Evolutionary conservation across 1,140 invertebrate species (phyloP), one percentile per base, ranked within the genome.

Genomic region (Centruroides sculpturatus): DNA sequence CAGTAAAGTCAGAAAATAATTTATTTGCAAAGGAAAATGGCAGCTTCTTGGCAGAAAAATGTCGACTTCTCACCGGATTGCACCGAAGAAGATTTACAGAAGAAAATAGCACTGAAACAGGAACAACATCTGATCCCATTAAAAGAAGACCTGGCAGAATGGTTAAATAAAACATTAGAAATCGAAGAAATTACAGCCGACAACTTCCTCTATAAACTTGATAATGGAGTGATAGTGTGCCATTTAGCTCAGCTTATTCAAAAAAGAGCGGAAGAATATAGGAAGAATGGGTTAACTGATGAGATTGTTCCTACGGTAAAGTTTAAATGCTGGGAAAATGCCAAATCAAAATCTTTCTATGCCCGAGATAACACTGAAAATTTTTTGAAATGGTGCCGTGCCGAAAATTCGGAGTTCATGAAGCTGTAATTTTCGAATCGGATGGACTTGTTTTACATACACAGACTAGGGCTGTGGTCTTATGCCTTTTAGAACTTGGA

Each of bases 341-440:
- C 89, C 12, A 74, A 75, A 63, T 70, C 76, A 2, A 70, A 73
- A 62, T 89, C 87, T 66, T 96, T 94, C 77, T 92, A 89, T 70
- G 87, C 89, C 0, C 78, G 92, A 34, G 92, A 96, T 75, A 95
- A 95, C 74, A 86, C 92, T 69, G 87, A 89, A 68, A 93, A 93
- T 75, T 96, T 94, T 73, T 86, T 95, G 66, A 83, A 84, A 64
- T 96, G 93, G 79, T 92, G 89, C 70, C n/a, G n/a, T n/a, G n/a
- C n/a, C 78, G 86, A 49, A 80, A 85, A 53, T 79, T 92, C 13
- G 89, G 89, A 10, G 87, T 95, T 6, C 87, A 90, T 67, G 86
- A 92, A 75, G 91, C 85, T 76, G 80, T 88, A 56, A 80, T 89
- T 11, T 96, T 95, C 74, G 92, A 96, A 77, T 93, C 90, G 66